Base-by-base conservation (phyloP, 2,888 invertebrate species). In the Ommatoiulus sabulosus region DNA sequence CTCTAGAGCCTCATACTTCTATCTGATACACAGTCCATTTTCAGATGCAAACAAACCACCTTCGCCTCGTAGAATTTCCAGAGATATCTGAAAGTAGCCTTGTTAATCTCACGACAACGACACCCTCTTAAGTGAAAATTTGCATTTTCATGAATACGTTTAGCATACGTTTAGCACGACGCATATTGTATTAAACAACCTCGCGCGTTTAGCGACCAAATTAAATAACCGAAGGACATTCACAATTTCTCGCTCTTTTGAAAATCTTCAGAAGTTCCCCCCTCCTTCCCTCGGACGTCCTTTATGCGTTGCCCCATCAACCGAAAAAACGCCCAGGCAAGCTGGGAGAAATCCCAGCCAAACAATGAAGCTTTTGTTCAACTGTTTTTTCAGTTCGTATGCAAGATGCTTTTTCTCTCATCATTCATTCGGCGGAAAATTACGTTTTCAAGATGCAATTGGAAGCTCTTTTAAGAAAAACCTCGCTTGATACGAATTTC, bases 61-160 rank as follows among this genome's bases (percentile, higher is more conserved):
- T 24, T 17, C 2, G 72, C 24, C 72, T 17, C 10, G 6, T 8
- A 72, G 72, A 72, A 72, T 24, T 72, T 72, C 5, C 5, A 24
- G 17, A 24, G 8, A 7, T 24, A 24, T 20, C 72, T 3, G 4
- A 72, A 57, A 24, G 8, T 24, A 24, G 0, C 6, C 20, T 17
- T 72, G 20, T 72, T 72, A 72, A 72, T 72, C 20, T 24, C 0
- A 8, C 72, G 10, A 24, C 72, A 8, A 72, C 7, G 46, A 46
- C 72, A 24, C 7, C 4, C 7, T 8, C 72, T 8, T 4, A 52
- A 72, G 7, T 4, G 24, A 6, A 72, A 72, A 72, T 72, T 72
- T 72, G 72, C 72, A 72, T 72, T 72, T 72, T 72, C 72, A 72
- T 72, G 72, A 72, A 72, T 72, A 72, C 72, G 3, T n/a, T 72